Percentiles rank a stretch among this genome's conserved stretches.
These are phyloP conservation scores for Masnerella sp. DNA, from an alignment of 2,888 invertebrate genomes.

Conservation along the genomic window DNA sequence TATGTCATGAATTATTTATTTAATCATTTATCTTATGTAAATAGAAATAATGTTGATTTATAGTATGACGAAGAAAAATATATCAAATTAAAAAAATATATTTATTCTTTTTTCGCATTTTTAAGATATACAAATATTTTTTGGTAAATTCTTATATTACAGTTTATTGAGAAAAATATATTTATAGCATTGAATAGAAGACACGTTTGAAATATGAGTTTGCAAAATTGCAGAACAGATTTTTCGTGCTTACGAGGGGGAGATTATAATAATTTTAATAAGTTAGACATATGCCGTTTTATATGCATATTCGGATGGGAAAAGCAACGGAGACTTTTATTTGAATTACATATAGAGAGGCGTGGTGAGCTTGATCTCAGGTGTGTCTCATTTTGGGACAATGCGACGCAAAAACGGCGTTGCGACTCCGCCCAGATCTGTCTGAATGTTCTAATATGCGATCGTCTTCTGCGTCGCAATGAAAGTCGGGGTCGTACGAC, in stretches of 20 bases:
- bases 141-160: background rate
- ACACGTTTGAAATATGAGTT: constrained; percentile 36
- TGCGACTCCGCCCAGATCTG: constrained; percentile 74
- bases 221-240: constrained; percentile 34
- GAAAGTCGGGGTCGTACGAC: constrained; percentile 65
- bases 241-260: constrained; percentile 32
- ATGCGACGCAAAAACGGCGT: constrained; percentile 74
- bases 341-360: constrained; percentile 69
- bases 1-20: too few species aligned
- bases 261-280: constrained; percentile 31
- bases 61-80: too few species aligned
- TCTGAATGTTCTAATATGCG: constrained; percentile 74
- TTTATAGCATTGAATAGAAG: background rate
- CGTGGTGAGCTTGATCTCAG: constrained; percentile 76
- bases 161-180: too few species aligned
- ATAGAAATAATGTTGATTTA: too few species aligned
- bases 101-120: too few species aligned
- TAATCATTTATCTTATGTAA: too few species aligned
- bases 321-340: constrained; percentile 66
- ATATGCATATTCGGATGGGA: constrained; percentile 60
- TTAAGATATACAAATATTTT: too few species aligned
- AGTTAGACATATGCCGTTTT: constrained; percentile 56
- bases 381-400: constrained; percentile 72
- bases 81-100: too few species aligned
- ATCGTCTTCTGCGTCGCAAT: constrained; percentile 62